These are phyloP conservation scores for Blastobasis lacticolella DNA, from an alignment of 2,888 invertebrate species.

Conservation along the genomic window DNA sequence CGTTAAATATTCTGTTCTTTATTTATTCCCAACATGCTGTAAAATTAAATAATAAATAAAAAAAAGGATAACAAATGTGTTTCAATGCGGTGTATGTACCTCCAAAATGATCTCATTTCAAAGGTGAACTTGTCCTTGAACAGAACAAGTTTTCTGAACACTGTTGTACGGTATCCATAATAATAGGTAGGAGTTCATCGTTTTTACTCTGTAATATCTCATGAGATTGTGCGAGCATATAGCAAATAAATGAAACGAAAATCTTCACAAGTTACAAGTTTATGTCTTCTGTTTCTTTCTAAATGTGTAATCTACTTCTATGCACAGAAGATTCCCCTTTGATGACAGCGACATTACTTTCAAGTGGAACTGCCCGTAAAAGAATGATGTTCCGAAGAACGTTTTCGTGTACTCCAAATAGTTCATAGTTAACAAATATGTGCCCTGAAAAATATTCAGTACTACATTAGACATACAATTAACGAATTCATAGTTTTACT, in stretches of 20 bases:
- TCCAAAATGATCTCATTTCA: no score
- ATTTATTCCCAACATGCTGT: no score
- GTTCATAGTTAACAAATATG: neutral
- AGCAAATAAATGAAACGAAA: neutral
- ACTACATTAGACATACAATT: no score
- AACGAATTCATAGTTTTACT: neutral
- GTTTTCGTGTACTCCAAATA: neutral
- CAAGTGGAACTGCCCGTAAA: neutral
- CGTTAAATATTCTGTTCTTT: no score
- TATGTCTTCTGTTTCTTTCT: neutral
- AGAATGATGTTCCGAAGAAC: constrained; percentile 2
- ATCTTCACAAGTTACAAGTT: neutral
- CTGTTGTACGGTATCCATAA: neutral
- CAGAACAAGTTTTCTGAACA: neutral
- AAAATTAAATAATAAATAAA: no score
- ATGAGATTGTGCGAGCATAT: neutral
- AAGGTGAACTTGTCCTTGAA: neutral
- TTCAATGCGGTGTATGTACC: no score
- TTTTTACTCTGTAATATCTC: neutral
- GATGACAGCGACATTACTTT: neutral
- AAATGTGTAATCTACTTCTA: neutral
- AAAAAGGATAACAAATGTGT: no score
- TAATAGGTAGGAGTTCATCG: neutral
- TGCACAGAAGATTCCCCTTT: constrained; percentile 1
- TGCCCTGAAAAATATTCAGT: neutral